These are phyloP conservation scores for Drosophila eohydei DNA, from an alignment of 2,888 invertebrate species.

Conservation along the genomic window DNA sequence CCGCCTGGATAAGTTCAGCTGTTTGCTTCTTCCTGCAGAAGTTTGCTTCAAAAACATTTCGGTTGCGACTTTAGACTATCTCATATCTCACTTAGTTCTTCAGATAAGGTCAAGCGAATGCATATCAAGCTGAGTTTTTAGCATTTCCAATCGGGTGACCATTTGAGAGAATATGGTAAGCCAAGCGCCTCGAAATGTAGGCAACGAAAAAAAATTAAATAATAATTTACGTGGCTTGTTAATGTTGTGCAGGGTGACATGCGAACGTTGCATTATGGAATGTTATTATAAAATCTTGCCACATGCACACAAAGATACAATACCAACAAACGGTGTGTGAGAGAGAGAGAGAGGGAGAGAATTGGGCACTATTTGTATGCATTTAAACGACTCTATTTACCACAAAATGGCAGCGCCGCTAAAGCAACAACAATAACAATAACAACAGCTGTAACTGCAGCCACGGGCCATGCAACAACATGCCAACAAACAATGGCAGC, in stretches of 20 bases:
- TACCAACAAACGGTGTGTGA: not conserved
- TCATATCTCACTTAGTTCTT: not conserved
- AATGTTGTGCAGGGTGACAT: constrained; percentile 67
- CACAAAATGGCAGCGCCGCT: constrained; percentile 73
- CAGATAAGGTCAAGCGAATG: not conserved
- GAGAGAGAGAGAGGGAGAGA: constrained; percentile 1
- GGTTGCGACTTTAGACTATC: not conserved
- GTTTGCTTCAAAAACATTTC: not conserved
- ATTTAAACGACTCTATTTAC: constrained; percentile 82
- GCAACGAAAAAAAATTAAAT: constrained; percentile 29
- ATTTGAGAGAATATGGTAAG: not conserved
- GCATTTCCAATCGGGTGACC: constrained; percentile 3
- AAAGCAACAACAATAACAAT: constrained; percentile 26
- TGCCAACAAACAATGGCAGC: constrained; percentile 74
- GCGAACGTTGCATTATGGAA: constrained; percentile 79
- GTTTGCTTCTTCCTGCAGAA: not conserved
- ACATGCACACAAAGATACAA: constrained; percentile 24
- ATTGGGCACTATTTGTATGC: constrained; percentile 69
- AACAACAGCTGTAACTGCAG: constrained; percentile 35
- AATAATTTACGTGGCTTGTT: constrained; percentile 39
- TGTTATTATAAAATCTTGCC: constrained; percentile 77
- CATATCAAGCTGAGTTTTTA: not conserved
- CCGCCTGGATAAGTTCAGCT: not conserved
- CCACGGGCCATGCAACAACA: constrained; percentile 52
- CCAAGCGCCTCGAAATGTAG: not conserved